These are phyloP conservation scores for Caenorhabditis sp. DNA, from an alignment of 2,888 invertebrate species.

Conservation along the genomic window DNA sequence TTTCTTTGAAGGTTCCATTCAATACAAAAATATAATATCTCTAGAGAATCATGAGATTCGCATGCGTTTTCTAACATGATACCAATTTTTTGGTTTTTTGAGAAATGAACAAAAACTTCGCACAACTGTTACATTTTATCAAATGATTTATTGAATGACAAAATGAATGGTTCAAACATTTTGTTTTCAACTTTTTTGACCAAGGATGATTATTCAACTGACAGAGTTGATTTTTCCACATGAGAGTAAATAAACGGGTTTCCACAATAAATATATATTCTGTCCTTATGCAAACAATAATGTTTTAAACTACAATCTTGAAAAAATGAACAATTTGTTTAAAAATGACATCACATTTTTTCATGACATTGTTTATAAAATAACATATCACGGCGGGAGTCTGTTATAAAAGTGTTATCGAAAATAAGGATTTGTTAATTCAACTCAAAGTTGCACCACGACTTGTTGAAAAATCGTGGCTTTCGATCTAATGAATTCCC, in stretches of 20 bases:
- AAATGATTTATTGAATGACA: background rate
- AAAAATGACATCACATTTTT: no score
- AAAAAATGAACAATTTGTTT: no score
- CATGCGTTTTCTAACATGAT: background rate
- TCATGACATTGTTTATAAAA: no score
- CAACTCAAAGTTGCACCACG: background rate
- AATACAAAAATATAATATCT: background rate
- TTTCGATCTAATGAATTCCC: no score
- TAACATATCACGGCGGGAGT: no score
- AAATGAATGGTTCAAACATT: slow-evolving; percentile 12
- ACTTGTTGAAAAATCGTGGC: slow-evolving; percentile 7
- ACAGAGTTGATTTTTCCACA: no score
- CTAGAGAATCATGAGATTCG: background rate
- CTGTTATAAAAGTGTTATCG: background rate
- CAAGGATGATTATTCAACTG: no score
- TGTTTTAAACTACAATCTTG: no score
- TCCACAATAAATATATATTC: no score
- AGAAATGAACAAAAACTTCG: slow-evolving; percentile 4
- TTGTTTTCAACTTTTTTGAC: background rate
- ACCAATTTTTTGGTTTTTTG: background rate
- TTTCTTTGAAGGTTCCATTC: background rate
- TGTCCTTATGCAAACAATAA: no score
- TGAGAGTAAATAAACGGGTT: no score
- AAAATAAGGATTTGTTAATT: no score
- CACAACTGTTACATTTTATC: background rate